phyloP scores from a whole-genome alignment of 2,113 vertebrate species.

The Ammodytes marinus region DNA sequence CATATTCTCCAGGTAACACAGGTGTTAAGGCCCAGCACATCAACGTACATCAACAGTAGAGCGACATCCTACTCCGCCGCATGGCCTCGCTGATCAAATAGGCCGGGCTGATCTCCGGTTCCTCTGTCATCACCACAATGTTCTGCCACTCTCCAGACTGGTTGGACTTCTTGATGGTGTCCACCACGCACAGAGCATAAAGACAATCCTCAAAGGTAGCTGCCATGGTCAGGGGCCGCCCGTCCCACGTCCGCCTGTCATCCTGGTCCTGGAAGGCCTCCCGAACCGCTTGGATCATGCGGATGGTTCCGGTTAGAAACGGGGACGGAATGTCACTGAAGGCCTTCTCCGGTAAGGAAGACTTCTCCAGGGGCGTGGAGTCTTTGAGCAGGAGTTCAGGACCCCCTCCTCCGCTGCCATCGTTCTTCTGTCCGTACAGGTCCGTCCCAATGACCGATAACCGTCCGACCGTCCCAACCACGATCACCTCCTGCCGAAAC shows the following conservation, averaged over 20 bases:
- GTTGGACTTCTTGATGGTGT: slow-evolving; percentile 98
- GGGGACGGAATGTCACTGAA: slow-evolving; percentile 96
- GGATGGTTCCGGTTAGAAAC: slow-evolving; percentile 95
- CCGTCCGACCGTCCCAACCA: slow-evolving; percentile 91
- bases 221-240: slow-evolving; percentile 95
- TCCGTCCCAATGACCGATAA: slow-evolving; percentile 91
- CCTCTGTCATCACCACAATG: slow-evolving; percentile 96
- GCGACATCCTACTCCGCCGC: slow-evolving; percentile 96
- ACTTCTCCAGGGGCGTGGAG: slow-evolving; percentile 90
- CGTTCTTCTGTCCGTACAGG: slow-evolving; percentile 95
- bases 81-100: slow-evolving; percentile 99
- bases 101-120: slow-evolving; percentile 95
- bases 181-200: slow-evolving; percentile 96
- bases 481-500: slow-evolving; percentile 95
- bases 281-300: slow-evolving; percentile 97
- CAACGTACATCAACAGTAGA: slow-evolving; percentile 90
- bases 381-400: slow-evolving; percentile 94
- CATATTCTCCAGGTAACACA: slow-evolving; percentile 3
- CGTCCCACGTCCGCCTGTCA: slow-evolving; percentile 96
- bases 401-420: slow-evolving; percentile 78
- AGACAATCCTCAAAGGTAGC: slow-evolving; percentile 99
- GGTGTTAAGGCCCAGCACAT: not conserved
- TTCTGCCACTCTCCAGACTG: slow-evolving; percentile 98
- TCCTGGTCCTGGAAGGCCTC: slow-evolving; percentile 98
- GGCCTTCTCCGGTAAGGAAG: slow-evolving; percentile 94